Conservation (phyloP, 2,797 vertebrate species). For the Borostomias antarcticus region DNA sequence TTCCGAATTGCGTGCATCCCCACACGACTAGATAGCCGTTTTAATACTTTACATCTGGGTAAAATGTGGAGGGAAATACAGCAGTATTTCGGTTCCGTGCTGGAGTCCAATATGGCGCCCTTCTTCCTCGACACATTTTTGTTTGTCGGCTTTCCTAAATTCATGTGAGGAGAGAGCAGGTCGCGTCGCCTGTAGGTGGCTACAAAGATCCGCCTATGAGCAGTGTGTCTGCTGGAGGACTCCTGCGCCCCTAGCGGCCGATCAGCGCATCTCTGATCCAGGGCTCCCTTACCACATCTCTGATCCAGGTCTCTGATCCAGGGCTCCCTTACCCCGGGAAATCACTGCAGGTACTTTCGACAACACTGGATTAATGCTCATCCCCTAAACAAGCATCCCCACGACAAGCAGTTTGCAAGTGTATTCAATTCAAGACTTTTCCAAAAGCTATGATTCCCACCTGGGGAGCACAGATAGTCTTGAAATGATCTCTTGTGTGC, state of each 20-base stretch:
- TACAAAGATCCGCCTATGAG: conserved; percentile 10
- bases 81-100: conserved; percentile 46
- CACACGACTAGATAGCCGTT: conserved; percentile 6
- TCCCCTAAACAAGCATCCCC: too few species aligned
- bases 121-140: conserved; percentile 71
- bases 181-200: conserved; percentile 73
- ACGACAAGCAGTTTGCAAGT: too few species aligned
- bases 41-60: conserved; percentile 26
- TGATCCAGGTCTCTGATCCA: too few species aligned
- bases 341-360: conserved; percentile 1
- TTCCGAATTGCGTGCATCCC: conserved; percentile 40
- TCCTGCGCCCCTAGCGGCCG: conserved; percentile 26
- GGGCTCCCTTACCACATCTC: too few species aligned
- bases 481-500: too few species aligned
- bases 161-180: conserved; percentile 56
- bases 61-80: conserved; percentile 27
- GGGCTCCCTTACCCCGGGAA: neutral
- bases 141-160: conserved; percentile 76
- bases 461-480: too few species aligned
- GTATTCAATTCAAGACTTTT: too few species aligned
- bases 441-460: too few species aligned
- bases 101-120: conserved; percentile 80
- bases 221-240: conserved; percentile 28
- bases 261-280: neutral
- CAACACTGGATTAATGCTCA: too few species aligned